Base-by-base conservation (phyloP, 1,140 invertebrate genomes). In the Macrosteles quadrilineatus region DNA sequence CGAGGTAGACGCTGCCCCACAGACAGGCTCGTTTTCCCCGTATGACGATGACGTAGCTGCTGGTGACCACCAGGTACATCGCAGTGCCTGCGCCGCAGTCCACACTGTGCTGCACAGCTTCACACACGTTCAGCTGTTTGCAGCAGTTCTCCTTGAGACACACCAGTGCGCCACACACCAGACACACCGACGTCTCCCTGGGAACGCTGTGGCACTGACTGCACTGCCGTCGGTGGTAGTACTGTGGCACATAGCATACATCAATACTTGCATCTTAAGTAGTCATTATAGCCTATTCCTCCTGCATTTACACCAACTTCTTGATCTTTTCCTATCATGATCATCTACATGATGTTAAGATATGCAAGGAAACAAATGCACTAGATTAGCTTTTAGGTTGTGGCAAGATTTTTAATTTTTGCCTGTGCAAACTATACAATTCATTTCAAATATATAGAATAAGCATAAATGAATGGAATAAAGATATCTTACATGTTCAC, bases 1-100 rank as follows among this genome's bases (percentile, higher is more conserved):
- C 97, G 14, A 98, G 86, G 83, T 98, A 98, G 4, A 99, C 87
- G 40, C 93, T 96, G 66, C 96, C 96, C 97, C 97, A 99, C 2
- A 98, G 85, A 79, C 96, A 97, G 63, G 95, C 96, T 75, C 96
- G 85, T 55, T 90, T 89, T 2, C 96, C 95, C 57, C 95, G 85
- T 73, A 98, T 92, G 29, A 98, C 94, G 75, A 98, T 93, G 67
- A 98, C 93, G 75, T 96, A 95, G 14, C 95, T 97, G 1, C 95
- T 96, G 69, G 96, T 97, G 47, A 98, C 92, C 67, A 96, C 92
- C 66, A 99, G 85, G 82, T 94, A 98, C 77, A 98, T 92, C 57
- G 93, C 93, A 55, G 96, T 98, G 62, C 96, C 95, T 64, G 93
- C 94, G 29, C 96, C 96, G 81, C 97, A 99, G 75, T 92, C 89